phyloP scores from a whole-genome alignment of 2,113 vertebrate species.

The Nycticorax nycticorax region DNA sequence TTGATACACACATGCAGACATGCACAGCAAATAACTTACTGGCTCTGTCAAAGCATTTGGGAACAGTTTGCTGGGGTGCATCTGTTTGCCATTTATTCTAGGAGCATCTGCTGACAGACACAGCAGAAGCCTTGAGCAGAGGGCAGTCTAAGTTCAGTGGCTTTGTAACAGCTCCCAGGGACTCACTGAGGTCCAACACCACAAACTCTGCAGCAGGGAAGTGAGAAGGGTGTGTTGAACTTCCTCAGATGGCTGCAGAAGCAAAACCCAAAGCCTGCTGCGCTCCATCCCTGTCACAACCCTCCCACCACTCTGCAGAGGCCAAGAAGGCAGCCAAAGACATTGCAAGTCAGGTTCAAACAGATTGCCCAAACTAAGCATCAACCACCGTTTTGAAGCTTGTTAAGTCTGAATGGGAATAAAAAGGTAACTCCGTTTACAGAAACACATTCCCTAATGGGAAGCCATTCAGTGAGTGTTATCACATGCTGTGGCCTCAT shows the following conservation, averaged over 20 bases:
- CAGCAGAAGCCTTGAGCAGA: not conserved
- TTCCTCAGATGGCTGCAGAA: not conserved
- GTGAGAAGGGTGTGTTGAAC: fast-evolving
- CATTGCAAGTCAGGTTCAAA: not conserved
- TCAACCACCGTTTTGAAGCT: not conserved
- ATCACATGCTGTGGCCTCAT: not conserved
- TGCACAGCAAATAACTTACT: fast-evolving
- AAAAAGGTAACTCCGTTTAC: not conserved
- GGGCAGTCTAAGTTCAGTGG: not conserved
- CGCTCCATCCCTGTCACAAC: not conserved
- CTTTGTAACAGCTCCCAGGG: not conserved
- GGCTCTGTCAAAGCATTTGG: not conserved
- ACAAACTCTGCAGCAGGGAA: not conserved
- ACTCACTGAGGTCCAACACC: not conserved
- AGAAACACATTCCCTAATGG: not conserved
- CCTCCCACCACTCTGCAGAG: fast-evolving
- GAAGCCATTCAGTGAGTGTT: not conserved
- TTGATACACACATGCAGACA: not conserved
- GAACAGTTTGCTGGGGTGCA: not conserved
- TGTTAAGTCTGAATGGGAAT: not conserved
- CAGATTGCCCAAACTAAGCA: not conserved
- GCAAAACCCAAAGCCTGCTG: not conserved
- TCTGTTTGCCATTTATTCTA: no score
- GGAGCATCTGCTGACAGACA: not conserved
- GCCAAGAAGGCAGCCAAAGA: not conserved